A percentile compares a stretch with the other conserved stretches of the same genome.
phyloP scores from a whole-genome alignment of 2,888 invertebrate genomes.

The Scotopteryx bipunctaria region DNA sequence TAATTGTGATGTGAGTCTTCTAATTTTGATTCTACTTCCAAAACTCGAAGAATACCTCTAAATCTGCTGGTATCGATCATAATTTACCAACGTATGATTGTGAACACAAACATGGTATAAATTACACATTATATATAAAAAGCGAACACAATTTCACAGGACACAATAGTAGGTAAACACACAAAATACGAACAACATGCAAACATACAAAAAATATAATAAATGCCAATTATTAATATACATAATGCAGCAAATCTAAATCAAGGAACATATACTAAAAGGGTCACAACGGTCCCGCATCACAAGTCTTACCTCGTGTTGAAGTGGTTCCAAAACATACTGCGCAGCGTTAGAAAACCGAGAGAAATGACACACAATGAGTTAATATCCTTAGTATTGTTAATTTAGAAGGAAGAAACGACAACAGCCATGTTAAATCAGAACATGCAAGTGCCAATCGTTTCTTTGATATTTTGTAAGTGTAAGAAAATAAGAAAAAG shows the following conservation, averaged over 20 bases:
- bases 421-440: constrained; percentile 46
- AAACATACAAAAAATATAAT: constrained; percentile 40
- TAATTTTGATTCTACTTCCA: constrained; percentile 17
- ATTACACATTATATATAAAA: constrained; percentile 65
- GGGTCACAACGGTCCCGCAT: constrained; percentile 31
- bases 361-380: constrained; percentile 85
- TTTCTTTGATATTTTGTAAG: constrained; percentile 38
- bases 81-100: constrained; percentile 8
- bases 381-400: constrained; percentile 69
- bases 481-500: constrained; percentile 68
- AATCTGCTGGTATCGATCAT: not conserved
- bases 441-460: constrained; percentile 69
- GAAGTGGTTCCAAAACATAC: constrained; percentile 99
- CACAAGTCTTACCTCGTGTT: constrained; percentile 95
- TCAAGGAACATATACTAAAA: constrained; percentile 27
- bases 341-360: constrained; percentile 92
- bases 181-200: constrained; percentile 39
- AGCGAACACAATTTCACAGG: constrained; percentile 86
- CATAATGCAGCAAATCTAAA: constrained; percentile 29
- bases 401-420: constrained; percentile 64
- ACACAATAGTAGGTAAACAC: constrained; percentile 70
- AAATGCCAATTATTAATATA: constrained; percentile 33
- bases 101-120: constrained; percentile 22
- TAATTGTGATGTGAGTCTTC: constrained; percentile 1
- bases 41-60: constrained; percentile 1